phyloP scores from a whole-genome alignment of 1,140 invertebrate genomes.

The Drosophila baimaii region DNA sequence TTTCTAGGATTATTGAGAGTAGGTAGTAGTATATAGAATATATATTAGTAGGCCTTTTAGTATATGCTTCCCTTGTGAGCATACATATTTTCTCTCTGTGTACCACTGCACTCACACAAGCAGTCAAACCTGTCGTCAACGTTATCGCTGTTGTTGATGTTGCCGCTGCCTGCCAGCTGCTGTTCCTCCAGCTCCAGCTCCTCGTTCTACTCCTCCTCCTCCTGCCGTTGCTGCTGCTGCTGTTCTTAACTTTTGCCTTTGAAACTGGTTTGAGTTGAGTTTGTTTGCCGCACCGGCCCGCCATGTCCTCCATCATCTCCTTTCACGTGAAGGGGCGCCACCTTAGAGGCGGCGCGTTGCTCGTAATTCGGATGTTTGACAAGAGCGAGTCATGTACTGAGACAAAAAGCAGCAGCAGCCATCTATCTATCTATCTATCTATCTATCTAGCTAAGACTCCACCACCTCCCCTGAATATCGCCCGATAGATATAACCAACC shows the following conservation, averaged over 20 bases:
- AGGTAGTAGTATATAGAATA: no score
- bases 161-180: slow-evolving; percentile 62
- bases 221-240: slow-evolving; percentile 15
- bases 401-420: slow-evolving; percentile 40
- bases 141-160: slow-evolving; percentile 58
- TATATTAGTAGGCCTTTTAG: neutral
- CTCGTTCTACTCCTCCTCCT: slow-evolving; percentile 6
- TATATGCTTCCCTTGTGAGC: neutral
- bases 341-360: slow-evolving; percentile 47
- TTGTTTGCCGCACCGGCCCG: slow-evolving; percentile 27
- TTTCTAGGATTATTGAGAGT: neutral
- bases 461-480: slow-evolving; percentile 18
- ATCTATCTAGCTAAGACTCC: slow-evolving; percentile 9
- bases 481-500: slow-evolving; percentile 39
- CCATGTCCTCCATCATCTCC: slow-evolving; percentile 36
- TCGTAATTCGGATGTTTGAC: slow-evolving; percentile 73
- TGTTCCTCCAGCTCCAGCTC: slow-evolving; percentile 12
- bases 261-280: slow-evolving; percentile 69
- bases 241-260: slow-evolving; percentile 73
- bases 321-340: slow-evolving; percentile 23
- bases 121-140: slow-evolving; percentile 70
- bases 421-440: slow-evolving; percentile 24
- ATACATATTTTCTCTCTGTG: slow-evolving; percentile 20
- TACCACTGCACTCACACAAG: slow-evolving; percentile 26
- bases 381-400: slow-evolving; percentile 64